Evolutionary conservation across 2,113 vertebrate species (phyloP).

Genomic region (Ceuthmochares aereus): DNA sequence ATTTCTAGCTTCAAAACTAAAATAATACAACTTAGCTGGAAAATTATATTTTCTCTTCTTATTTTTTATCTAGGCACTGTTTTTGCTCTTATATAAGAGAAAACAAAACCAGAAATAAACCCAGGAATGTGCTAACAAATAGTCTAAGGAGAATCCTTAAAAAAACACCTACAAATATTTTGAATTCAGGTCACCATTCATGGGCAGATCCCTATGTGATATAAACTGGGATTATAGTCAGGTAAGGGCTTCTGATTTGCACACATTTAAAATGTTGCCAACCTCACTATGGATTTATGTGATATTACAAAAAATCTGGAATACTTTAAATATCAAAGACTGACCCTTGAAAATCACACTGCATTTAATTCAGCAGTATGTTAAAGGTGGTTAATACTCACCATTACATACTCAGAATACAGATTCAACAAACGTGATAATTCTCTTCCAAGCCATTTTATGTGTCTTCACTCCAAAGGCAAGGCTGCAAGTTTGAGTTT

Average conservation of each 20-base stretch:
- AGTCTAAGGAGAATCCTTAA: background rate
- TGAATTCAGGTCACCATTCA: background rate
- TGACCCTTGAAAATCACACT: background rate
- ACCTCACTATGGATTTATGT: background rate
- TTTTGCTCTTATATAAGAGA: background rate
- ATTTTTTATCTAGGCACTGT: background rate
- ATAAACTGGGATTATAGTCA: background rate
- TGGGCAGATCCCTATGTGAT: background rate
- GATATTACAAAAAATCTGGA: background rate
- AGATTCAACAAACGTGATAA: accelerated
- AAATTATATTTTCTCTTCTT: background rate
- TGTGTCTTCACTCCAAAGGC: background rate
- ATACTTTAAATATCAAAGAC: background rate
- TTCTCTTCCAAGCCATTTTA: background rate
- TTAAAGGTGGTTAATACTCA: background rate
- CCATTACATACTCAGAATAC: background rate
- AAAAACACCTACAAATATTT: background rate
- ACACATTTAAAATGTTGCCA: background rate
- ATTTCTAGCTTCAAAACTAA: background rate
- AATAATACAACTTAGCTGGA: background rate
- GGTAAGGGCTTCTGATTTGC: background rate
- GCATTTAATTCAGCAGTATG: background rate
- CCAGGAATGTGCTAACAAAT: background rate
- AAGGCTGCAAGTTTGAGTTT: background rate
- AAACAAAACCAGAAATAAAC: background rate